Conservation (phyloP, 2,797 vertebrate species). For the Rhadinocentrus ornatus region DNA sequence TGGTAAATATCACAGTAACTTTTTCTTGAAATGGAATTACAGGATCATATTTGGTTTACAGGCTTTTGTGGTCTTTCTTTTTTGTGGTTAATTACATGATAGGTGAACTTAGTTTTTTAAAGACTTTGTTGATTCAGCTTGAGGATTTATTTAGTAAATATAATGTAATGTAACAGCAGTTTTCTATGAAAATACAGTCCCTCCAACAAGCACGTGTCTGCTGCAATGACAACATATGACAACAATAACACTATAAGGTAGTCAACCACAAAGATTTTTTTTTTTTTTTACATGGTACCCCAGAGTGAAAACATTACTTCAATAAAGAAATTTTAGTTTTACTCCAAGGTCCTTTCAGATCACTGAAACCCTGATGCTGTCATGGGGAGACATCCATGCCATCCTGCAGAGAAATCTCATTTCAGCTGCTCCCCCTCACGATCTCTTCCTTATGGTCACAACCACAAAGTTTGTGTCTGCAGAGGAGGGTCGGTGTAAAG, state of each 20-base stretch:
- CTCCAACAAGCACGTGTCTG: neutral
- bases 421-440: constrained; percentile 9
- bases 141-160: constrained; percentile 1
- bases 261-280: neutral
- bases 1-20: too few relatives aligned
- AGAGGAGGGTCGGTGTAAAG: constrained; percentile 12
- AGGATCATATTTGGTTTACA: neutral
- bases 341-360: constrained; percentile 29
- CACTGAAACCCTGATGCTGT: constrained; percentile 11
- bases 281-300: neutral
- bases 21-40: neutral
- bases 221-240: too few relatives aligned
- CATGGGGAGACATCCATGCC: constrained; percentile 11
- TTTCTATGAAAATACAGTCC: constrained; percentile 2
- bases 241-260: neutral
- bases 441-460: constrained; percentile 22
- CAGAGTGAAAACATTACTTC: neutral
- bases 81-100: constrained; percentile 1
- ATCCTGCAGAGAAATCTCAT: constrained; percentile 21
- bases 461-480: constrained; percentile 14
- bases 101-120: neutral
- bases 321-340: constrained; percentile 12
- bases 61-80: neutral
- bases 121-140: neutral
- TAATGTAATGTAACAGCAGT: neutral